phyloP scores from a whole-genome alignment of 2,113 vertebrate species.

The Upupa epops region DNA sequence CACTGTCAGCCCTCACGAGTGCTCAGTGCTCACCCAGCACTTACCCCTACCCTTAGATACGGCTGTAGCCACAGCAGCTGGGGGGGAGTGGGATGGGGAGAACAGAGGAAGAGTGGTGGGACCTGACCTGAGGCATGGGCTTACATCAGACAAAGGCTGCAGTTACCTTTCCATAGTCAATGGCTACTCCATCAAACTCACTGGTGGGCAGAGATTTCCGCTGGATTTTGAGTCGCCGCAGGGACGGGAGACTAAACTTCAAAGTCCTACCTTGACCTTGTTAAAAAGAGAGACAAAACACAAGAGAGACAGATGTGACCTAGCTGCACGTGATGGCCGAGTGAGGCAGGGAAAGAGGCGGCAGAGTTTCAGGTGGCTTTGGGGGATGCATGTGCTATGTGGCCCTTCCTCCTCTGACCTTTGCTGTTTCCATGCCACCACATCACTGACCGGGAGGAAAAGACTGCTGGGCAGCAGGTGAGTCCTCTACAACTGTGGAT shows the following conservation, averaged over 20 bases:
- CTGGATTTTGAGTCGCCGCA: slow-evolving; percentile 75
- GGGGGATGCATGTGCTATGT: rapidly evolving
- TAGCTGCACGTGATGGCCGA: slow-evolving; percentile 21
- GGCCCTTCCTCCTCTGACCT: background rate
- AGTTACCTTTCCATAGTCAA: slow-evolving; percentile 87
- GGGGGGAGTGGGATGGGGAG: slow-evolving; percentile 29
- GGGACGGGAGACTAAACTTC: slow-evolving; percentile 84
- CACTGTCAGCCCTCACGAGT: background rate
- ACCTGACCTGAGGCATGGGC: slow-evolving; percentile 51
- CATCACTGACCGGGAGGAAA: background rate
- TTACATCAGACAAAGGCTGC: slow-evolving; percentile 64
- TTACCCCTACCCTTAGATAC: background rate
- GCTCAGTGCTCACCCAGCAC: background rate
- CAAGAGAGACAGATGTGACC: slow-evolving; percentile 69
- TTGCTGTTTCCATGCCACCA: background rate
- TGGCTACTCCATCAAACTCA: slow-evolving; percentile 88
- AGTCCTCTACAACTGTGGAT: rapidly evolving
- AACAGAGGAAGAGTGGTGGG: slow-evolving; percentile 35
- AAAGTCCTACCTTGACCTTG: slow-evolving; percentile 84
- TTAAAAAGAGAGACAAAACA: slow-evolving; percentile 67
- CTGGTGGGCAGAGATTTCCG: slow-evolving; percentile 82
- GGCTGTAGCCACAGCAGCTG: slow-evolving; percentile 35
- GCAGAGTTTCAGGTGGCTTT: background rate
- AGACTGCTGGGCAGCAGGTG: background rate
- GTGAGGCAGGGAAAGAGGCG: background rate